Base-by-base conservation (phyloP, 2,888 invertebrate genomes). In the Operophtera brumata region DNA sequence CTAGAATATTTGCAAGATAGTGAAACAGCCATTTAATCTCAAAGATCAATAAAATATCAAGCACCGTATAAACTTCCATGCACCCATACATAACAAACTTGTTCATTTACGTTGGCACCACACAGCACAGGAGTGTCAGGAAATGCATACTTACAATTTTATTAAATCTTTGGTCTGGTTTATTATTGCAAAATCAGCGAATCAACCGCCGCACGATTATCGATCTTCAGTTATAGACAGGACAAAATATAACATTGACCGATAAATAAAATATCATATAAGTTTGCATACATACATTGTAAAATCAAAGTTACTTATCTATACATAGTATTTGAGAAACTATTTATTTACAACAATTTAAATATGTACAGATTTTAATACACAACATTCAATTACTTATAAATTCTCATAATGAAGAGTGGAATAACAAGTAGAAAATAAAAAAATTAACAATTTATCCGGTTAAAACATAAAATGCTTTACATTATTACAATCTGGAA, bases 321-420 rank as follows among this genome's bases (percentile, higher is more conserved):
- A 54, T 58, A 57, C 30, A 59, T 62, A 67, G 65, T 74, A 75
- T 70, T 69, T 77, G 74, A 78, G 75, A 80, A 74, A 86, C 85
- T 85, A 85, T 87, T 61, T 77, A 88, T 86, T 86, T 87, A 88
- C 87, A 87, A 85, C 82, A 86, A 86, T 83, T 82, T 79, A 78
- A 80, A 75, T 84, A 85, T 78, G 77, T 87, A 86, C 78, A 84
- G 73, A 20, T 20, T 20, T 20, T 20, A 77, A 78, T 81, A 80
- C 77, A 82, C 79, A 84, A 84, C 77, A 80, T 81, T 72, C 79
- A 79, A 73, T 77, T 79, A 79, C 73, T 75, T 77, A 79, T 75
- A 80, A 82, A 77, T 57, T 47, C 50, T 30, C 10, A 47, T 48
- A 41, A 47, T 47, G 14, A 39, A 44, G 10, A 51, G 44, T 67